Evolutionary conservation across 2,888 invertebrate species (phyloP), one percentile per base, ranked within the genome.

Genomic region (Melanchra persicariae): DNA sequence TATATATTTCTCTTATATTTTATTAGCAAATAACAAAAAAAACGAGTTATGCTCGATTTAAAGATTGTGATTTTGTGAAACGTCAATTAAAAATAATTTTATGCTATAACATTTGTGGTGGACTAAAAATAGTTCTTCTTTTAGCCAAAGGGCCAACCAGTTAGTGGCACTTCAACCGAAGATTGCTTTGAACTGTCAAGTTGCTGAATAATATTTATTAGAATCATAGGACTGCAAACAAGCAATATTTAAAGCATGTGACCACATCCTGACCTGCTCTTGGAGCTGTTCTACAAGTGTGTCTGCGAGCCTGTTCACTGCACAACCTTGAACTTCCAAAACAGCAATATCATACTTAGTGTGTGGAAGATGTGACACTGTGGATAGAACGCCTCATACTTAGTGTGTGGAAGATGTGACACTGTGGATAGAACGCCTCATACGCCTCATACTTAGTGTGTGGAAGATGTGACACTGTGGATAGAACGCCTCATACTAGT

Each of bases 51-150:
- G 40, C 30, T 63, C 64, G 12, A 22, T 22, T 19, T 17, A 30
- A 30, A 30, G 64, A 30, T 62, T 64, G 62, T 64, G 64, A 64
- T 26, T 55, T 34, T 34, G n/a, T 55, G 34, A 34, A 66, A 15
- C 1, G 30, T 65, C 63, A 51, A 51, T 2, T 5, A 6, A 30
- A 30, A n/a, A 19, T 30, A 54, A 30, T 30, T 26, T 26, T 26
- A 26, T 26, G 8, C 8, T 52, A 19, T 26, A 26, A 24, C 22
- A 10, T 22, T 52, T 17, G 6, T 45, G 1, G 19, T 4, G 22
- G 49, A 0, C 4, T 49, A 43, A 1, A 22, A 9, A 9, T 19
- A 17, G 30, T 57, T 19, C 19, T 22, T 24, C 22, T 7, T 17
- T 45, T n/a, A 57, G 8, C 8, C 34, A 57, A 12, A 1, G 12